These are phyloP conservation scores for Antechinus flavipes DNA, from an alignment of 2,113 vertebrate species.

Conservation along the genomic window DNA sequence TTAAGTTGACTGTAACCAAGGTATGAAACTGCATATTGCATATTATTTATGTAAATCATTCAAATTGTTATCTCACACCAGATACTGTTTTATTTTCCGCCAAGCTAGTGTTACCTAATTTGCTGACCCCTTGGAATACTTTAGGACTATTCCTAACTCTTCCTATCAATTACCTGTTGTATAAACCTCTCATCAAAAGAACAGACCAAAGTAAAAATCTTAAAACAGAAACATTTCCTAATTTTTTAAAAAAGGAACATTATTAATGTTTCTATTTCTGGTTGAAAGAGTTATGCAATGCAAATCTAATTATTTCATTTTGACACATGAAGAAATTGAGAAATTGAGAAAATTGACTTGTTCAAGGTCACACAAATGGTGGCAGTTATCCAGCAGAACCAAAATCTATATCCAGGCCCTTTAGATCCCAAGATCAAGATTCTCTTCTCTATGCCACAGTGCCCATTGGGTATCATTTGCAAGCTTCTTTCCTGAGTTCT, in stretches of 20 bases:
- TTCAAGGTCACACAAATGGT: neutral
- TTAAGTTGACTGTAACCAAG: neutral
- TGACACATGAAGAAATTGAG: neutral
- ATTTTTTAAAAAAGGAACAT: neutral
- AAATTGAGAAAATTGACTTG: neutral
- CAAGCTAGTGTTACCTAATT: neutral
- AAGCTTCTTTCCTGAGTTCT: neutral
- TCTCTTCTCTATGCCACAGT: neutral
- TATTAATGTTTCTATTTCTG: neutral
- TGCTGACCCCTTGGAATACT: conserved; percentile 36
- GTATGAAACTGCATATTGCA: conserved; percentile 16
- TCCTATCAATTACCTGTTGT: conserved; percentile 71
- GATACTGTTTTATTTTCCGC: conserved; percentile 10
- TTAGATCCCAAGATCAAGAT: neutral
- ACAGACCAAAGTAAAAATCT: neutral
- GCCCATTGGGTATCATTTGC: neutral
- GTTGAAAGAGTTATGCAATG: neutral
- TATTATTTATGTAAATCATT: conserved; percentile 45
- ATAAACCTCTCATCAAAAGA: conserved; percentile 62
- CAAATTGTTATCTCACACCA: conserved; percentile 26
- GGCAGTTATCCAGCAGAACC: neutral
- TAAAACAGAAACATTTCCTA: no score
- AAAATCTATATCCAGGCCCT: neutral
- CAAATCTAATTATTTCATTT: rapidly evolving
- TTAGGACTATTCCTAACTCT: conserved; percentile 55